Percentiles rank a stretch among this genome's conserved stretches.
phyloP scores from a whole-genome alignment of 2,113 vertebrate species.

The Malurus alboscapulatus region DNA sequence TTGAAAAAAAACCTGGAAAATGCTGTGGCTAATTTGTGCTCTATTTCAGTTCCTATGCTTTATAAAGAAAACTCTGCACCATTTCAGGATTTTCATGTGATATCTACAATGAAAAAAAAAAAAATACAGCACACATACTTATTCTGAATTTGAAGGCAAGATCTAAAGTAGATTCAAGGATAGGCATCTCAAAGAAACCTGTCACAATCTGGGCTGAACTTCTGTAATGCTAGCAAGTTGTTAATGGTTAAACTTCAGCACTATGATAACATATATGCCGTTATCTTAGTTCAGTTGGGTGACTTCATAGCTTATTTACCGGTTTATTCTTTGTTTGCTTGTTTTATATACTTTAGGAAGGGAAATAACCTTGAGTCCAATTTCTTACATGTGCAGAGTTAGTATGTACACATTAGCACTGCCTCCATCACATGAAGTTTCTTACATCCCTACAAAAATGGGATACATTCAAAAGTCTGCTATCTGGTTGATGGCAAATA shows the following conservation, averaged over 20 bases:
- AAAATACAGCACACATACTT: background rate
- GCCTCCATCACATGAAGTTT: background rate
- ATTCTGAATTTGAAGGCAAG: background rate
- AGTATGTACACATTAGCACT: background rate
- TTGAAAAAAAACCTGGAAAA: background rate
- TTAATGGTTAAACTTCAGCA: background rate
- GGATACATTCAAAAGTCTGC: background rate
- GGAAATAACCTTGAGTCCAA: background rate
- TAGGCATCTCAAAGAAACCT: background rate
- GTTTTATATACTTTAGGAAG: background rate
- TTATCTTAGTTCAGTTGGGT: background rate
- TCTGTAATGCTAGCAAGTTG: constrained; percentile 6
- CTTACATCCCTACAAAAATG: background rate
- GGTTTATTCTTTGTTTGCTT: accelerated
- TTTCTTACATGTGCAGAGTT: background rate
- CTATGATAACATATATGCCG: background rate
- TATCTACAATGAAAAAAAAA: background rate
- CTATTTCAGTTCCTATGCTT: background rate
- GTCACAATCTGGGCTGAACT: background rate
- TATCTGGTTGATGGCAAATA: background rate
- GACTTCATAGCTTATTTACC: background rate
- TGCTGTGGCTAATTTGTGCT: background rate
- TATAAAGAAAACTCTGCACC: background rate
- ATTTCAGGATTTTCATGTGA: background rate
- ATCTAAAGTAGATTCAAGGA: background rate